phyloP scores from a whole-genome alignment of 2,888 invertebrate genomes.

The Temnothorax rugatulus region DNA sequence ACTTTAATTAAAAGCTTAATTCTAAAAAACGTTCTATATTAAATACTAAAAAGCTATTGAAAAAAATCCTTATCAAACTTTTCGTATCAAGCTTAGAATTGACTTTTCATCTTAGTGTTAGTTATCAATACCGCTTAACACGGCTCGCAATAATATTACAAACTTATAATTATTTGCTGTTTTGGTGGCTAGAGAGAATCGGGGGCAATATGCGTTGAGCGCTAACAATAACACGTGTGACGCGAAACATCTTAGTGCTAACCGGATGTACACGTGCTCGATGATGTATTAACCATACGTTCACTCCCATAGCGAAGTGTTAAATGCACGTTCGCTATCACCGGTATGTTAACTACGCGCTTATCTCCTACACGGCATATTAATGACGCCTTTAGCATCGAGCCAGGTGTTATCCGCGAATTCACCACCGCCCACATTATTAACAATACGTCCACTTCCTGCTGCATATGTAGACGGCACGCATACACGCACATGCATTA shows the following conservation, averaged over 20 bases:
- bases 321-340: conserved; percentile 45
- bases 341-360: conserved; percentile 48
- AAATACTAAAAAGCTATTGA: not conserved
- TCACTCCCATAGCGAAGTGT: conserved; percentile 35
- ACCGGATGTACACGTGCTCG: conserved; percentile 5
- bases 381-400: conserved; percentile 56
- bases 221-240: not conserved
- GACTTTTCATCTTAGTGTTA: not conserved
- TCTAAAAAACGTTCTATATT: not conserved
- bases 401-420: conserved; percentile 50
- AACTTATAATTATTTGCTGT: not conserved
- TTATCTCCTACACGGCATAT: conserved; percentile 56
- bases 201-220: not conserved
- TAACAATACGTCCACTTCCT: conserved; percentile 44
- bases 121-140: not conserved
- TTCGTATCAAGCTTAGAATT: not conserved
- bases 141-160: not conserved
- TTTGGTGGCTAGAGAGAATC: not conserved
- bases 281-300: conserved; percentile 48
- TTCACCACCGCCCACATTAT: conserved; percentile 33
- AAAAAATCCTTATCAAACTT: not conserved
- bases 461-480: not conserved
- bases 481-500: not conserved
- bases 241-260: conserved; percentile 6
- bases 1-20: not conserved